Evolutionary conservation across 2,888 invertebrate species (phyloP), one percentile per base, ranked within the genome.

Genomic region (Mythimna lalbum): DNA sequence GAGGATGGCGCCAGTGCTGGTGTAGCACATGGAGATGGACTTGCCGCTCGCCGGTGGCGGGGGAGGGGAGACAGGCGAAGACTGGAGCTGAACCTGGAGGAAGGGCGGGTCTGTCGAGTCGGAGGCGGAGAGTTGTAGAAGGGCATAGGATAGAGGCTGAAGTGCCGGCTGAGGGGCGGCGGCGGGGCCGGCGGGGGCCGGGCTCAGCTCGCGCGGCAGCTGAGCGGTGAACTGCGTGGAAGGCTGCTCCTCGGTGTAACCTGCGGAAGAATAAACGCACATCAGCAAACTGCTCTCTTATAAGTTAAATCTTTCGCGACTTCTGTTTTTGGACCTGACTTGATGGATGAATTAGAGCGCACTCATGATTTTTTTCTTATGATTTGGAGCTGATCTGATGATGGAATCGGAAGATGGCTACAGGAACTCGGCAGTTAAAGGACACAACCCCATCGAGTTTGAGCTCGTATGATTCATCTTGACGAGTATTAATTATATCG

Each of bases 1-100:
- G 36, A 98, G 95, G 52, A 98, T 97, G n/a, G 98, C 97, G 59
- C 98, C 98, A 21, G 98, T 98, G 93, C 98, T 98, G 64, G 98
- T 98, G 92, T 98, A 98, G 90, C 98, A 98, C 97, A 98, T 98
- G 55, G 98, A 96, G 82, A 97, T 96, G 75, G 98, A 98, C 93
- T 98, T 98, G 91, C 97, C 96, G 91, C 96, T 96, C 90, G 96
- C 95, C 90, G 93, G 95, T 91, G 96, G 95, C 91, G 95, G 95
- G 86, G 96, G 93, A 83, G 95, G 92, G 91, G 94, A 92, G 90
- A 94, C 92, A 94, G 95, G 93, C 85, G 93, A 94, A 94, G 95
- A 93, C 88, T 93, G 94, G 91, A 94, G 93, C 89, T 94, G 94
- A 84, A 94, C 93, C 86, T 94, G 94, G 88, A 94, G 92, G 86